Evolutionary conservation across 2,797 vertebrate species (phyloP), one percentile per base, ranked within the genome.

Genomic region (Parambassis ranga): DNA sequence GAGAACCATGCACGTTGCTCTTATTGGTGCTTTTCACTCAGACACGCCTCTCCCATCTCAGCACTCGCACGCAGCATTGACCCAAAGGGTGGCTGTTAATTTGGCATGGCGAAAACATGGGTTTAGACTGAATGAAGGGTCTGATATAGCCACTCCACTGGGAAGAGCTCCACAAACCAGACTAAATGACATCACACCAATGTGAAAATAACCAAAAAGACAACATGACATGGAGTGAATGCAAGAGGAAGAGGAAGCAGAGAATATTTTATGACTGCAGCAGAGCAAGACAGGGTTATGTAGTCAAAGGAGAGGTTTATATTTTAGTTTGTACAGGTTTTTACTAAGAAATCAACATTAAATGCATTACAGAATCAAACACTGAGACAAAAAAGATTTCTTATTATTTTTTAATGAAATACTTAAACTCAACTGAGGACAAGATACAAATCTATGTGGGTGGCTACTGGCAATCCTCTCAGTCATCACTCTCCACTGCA

Each of bases 71-170:
- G 32, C 61, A 74, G 77, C 70, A 55, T 55, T 84, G 83, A 84
- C 79, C 75, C 83, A 82, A 79, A 87, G 61, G 82, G 72, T 39
- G 50, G 62, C 71, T 83, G 72, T 61, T 77, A 87, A 87, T 90
- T 83, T 88, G 83, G 70, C 82, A 84, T 87, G 71, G 77, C 41
- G 1, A 89, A 88, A 91, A 90, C 85, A 89, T 31, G 38, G 57
- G 42, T 67, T 76, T 63, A 46, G 53, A 42, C 51, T 60, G 81
- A 82, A 80, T 46, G 77, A 77, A 49, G 49, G 52, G 47, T 60
- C 70, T 60, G 46, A 71, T 74, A 24, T 7, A 51, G 67, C 38
- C 65, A 42, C 49, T 70, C 38, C 52, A 26, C 9, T n/a, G 33
- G 63, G 62, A 46, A 10, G 44, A 35, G 61, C 64, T 26, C 52